Base-by-base conservation (phyloP, 1,140 invertebrate species). In the Luehdorfia chinensis region DNA sequence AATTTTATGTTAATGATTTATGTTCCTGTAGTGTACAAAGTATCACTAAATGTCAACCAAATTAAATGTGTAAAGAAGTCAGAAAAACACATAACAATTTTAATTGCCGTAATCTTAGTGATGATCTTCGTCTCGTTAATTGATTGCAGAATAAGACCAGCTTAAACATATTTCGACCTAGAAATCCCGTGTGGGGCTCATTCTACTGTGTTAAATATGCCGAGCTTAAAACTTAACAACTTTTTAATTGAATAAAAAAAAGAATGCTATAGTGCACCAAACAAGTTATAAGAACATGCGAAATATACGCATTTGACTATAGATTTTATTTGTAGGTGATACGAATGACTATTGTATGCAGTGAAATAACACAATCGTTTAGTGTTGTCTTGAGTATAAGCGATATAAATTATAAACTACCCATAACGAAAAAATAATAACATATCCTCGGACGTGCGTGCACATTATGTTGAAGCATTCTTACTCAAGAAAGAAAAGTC, bases 401-500 rank as follows among this genome's bases (percentile, higher is more conserved):
- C 21, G 39, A 43, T 43, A 43, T 43, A 23, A 50, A 60, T 65
- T 62, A 59, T 33, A 49, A 43, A 12, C 33, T 54, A 54, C 64
- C 59, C 66, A 73, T 72, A 77, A 75, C 71, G 62, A 77, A 75
- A 77, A 75, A 60, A 66, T 75, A 75, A 77, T 69, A 67, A 75
- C 57, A 69, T 67, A 59, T 62, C 51, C 34, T 59, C 60, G 45
- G 33, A 50, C 41, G 44, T 55, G 61, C 58, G 66, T 66, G 57
- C 48, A 36, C 59, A 64, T 49, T 49, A 58, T 46, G 36, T 46
- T 48, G 33, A 15, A 30, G 36, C 7, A 28, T 46, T 47, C 47
- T 65, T 72, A 59, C 60, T 33, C 51, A 62, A 72, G 57, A 61
- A 53, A 59, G 64, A 70, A 72, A 75, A 73, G 55, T 66, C 57